Base-by-base conservation (phyloP, 2,797 vertebrate species). In the Anisognathus igniventris region DNA sequence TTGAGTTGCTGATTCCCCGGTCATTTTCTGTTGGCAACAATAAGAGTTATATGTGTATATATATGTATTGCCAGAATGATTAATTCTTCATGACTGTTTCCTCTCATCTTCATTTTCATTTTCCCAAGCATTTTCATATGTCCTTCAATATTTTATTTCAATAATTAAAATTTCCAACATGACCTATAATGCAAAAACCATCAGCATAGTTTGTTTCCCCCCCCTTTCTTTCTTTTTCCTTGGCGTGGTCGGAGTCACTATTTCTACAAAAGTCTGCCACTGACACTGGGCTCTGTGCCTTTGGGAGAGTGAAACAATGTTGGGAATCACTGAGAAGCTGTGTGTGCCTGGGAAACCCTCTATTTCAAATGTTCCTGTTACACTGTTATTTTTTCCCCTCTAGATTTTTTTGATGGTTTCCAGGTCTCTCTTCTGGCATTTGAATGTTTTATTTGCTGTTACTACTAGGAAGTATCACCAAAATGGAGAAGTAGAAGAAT, bases 301-400 rank as follows among this genome's bases (percentile, higher is more conserved):
- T 71, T 80, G 65, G 37, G 68, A 86, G 62, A 68, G 21, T 60
- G 58, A 91, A 93, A 91, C 84, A 83, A 90, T 62, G 20, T 72
- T 78, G 78, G 66, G 79, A 95, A 53, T 86, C 79, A 93, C 33
- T 94, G 78, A 73, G 62, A 93, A 94, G 51, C 28, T 91, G 31
- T 90, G 66, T 72, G 70, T 90, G 94, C 94, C 95, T 95, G 73
- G 85, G 91, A 94, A 96, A 92, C 51, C 76, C 85, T 93, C 91
- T 88, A 72, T 91, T 96, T 91, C 84, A 83, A 92, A 44, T 88
- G 88, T 81, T 95, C 50, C 75, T 72, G 7, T 78, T 96, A 54
- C 58, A 85, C 72, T 80, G 37, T 58, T 92, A 61, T 89, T 95
- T 94, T 93, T 94, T 74, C 33, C 64, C 31, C 39, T 91, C 47